Conservation (phyloP, 2,888 invertebrate species). For the Ormyrus nitidulus region DNA sequence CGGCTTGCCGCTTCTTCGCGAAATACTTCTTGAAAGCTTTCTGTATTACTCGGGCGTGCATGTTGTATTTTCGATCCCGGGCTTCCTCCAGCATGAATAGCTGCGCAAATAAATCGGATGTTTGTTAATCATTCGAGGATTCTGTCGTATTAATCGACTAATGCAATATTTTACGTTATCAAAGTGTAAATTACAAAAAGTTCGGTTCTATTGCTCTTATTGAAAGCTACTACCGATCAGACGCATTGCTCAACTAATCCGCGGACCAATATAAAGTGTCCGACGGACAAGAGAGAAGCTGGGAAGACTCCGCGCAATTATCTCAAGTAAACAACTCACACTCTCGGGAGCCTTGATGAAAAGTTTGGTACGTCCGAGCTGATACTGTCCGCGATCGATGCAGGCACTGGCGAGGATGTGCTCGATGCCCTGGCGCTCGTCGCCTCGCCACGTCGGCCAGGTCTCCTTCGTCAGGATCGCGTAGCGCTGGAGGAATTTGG, state of each 20-base stretch:
- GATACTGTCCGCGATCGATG: slow-evolving; percentile 80
- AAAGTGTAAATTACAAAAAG: too few species aligned
- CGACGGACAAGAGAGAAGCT: too few species aligned
- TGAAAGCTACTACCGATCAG: too few species aligned
- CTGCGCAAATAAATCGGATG: slow-evolving; percentile 68
- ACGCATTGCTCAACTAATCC: too few species aligned
- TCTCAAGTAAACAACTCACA: slow-evolving; percentile 68
- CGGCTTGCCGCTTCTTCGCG: slow-evolving; percentile 78
- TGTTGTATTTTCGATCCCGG: slow-evolving; percentile 81
- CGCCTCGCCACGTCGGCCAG: slow-evolving; percentile 79
- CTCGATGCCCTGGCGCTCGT: slow-evolving; percentile 78
- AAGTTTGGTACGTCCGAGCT: slow-evolving; percentile 81
- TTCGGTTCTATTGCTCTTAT: too few species aligned
- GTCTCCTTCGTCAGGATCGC: slow-evolving; percentile 81
- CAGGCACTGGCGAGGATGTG: slow-evolving; percentile 79
- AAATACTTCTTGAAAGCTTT: slow-evolving; percentile 82
- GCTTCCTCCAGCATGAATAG: slow-evolving; percentile 82
- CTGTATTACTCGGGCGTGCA: slow-evolving; percentile 81
- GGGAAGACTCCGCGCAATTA: too few species aligned
- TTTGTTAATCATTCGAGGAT: too few species aligned
- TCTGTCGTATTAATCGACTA: too few species aligned
- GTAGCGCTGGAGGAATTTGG: slow-evolving; percentile 81
- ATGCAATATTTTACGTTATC: too few species aligned
- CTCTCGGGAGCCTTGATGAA: slow-evolving; percentile 83
- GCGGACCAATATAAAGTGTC: too few species aligned